These are phyloP conservation scores for Caenorhabditis doughertyi DNA, from an alignment of 2,888 invertebrate genomes.

Conservation along the genomic window DNA sequence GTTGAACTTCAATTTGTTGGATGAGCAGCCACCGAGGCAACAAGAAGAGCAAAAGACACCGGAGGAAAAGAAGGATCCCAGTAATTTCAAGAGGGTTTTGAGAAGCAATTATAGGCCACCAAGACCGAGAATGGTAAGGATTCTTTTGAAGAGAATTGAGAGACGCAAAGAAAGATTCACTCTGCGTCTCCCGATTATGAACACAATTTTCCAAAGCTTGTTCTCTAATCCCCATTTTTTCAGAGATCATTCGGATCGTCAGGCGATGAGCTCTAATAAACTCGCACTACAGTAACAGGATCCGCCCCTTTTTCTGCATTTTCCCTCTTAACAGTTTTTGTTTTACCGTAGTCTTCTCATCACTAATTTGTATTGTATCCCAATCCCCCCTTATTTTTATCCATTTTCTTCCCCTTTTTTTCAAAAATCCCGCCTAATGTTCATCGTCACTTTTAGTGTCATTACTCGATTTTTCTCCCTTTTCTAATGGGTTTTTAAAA, in stretches of 20 bases:
- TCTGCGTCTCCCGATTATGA: no score
- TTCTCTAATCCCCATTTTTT: no score
- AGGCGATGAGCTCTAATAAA: no score
- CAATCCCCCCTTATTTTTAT: background rate
- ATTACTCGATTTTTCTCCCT: conserved; percentile 5
- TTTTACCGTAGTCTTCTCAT: conserved; percentile 26
- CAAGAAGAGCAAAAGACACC: background rate
- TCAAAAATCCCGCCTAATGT: no score
- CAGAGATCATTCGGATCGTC: no score
- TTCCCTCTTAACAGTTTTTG: background rate
- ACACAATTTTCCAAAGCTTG: no score
- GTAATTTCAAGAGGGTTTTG: background rate
- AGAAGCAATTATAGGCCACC: background rate
- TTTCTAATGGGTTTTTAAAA: no score
- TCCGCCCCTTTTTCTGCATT: background rate
- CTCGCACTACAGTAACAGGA: no score
- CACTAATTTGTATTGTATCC: conserved; percentile 23
- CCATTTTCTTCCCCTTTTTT: background rate
- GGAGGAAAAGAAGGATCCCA: background rate
- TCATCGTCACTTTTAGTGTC: background rate
- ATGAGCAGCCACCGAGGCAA: background rate
- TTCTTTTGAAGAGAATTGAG: background rate
- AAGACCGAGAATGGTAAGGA: background rate
- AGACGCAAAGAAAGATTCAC: no score
- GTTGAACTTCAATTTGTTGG: conserved; percentile 56